Base-by-base conservation (phyloP, 2,113 vertebrate genomes). In the Megaceryle torquata region DNA sequence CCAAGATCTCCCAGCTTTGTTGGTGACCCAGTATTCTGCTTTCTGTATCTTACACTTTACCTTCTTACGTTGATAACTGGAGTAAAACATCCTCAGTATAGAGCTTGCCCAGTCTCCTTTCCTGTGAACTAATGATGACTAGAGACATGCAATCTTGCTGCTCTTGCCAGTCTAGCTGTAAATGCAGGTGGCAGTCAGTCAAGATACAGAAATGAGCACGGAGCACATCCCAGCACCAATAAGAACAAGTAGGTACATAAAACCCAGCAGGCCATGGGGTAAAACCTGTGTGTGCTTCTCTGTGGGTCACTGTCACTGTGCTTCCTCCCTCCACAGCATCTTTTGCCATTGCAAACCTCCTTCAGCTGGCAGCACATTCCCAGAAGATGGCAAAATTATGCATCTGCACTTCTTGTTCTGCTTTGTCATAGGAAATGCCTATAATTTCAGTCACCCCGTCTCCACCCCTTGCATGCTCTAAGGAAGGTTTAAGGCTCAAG, bases 211-310 rank as follows among this genome's bases (percentile, higher is more conserved):
- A 56, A 56, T 0, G 2, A 87, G 35, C 53, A 9, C 1, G 2
- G 19, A 26, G 48, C 22, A 65, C 0, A 0, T 18, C 28, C 13
- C 28, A 51, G 29, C 25, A 80, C 17, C 41, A 2, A 1, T 0
- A 2, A 76, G 61, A 75, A 79, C 1, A 1, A 72, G 53, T 2
- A 80, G 35, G 15, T 19, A 48, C 29, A 8, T 39, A 70, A 75
- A 83, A 44, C 21, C 39, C 29, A 74, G 3, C 50, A 65, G 54
- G 35, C 17, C 3, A 1, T 0, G 48, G 54, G 12, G 51, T 18
- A 33, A 74, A 39, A 43, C 4, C 60, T n/a, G 64, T 1, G 44
- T 4, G 13, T 1, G 2, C 41, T 48, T 43, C 51, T 41, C 35
- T 21, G 28, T 12, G 41, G 41, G 35, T 26, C 33, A 35, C 33